Evolutionary conservation across 2,797 vertebrate genomes (phyloP).

Genomic region (Sebastes diaconus): DNA sequence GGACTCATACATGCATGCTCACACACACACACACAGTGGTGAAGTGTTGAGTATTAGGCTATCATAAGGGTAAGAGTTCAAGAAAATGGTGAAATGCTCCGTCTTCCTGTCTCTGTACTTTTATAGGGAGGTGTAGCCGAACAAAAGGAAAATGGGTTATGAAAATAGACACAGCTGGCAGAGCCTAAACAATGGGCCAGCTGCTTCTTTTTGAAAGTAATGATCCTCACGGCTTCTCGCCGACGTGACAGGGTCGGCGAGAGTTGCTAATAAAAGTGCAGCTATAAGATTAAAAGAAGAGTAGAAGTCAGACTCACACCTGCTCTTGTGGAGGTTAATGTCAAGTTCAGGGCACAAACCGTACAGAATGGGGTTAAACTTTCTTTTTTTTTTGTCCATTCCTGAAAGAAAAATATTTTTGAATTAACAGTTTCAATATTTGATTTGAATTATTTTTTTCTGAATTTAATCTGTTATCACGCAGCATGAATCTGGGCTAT

Average conservation of each 20-base stretch:
- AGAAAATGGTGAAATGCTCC: slow-evolving; percentile 72
- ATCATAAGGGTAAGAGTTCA: slow-evolving; percentile 75
- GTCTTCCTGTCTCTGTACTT: slow-evolving; percentile 74
- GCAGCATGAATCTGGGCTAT: neutral
- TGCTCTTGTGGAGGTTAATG: slow-evolving; percentile 41
- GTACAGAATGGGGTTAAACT: neutral
- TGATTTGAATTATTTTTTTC: neutral
- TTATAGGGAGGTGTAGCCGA: slow-evolving; percentile 73
- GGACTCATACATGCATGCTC: slow-evolving; percentile 1
- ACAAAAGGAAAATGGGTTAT: slow-evolving; percentile 83
- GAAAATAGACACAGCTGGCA: slow-evolving; percentile 85
- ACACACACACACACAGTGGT: neutral
- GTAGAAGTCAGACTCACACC: slow-evolving; percentile 54
- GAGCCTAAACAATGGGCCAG: slow-evolving; percentile 82
- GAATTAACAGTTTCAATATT: neutral
- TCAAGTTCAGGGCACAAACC: neutral
- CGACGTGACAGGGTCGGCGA: slow-evolving; percentile 62
- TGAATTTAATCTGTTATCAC: neutral
- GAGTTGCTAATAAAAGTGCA: slow-evolving; percentile 73
- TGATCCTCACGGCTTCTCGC: slow-evolving; percentile 67
- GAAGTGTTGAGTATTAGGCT: slow-evolving; percentile 32
- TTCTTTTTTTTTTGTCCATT: neutral
- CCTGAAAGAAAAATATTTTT: neutral
- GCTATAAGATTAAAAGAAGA: slow-evolving; percentile 68
- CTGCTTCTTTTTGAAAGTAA: slow-evolving; percentile 81